Evolutionary conservation across 1,140 invertebrate species (phyloP).

Genomic region (Penaeus japonicus): DNA sequence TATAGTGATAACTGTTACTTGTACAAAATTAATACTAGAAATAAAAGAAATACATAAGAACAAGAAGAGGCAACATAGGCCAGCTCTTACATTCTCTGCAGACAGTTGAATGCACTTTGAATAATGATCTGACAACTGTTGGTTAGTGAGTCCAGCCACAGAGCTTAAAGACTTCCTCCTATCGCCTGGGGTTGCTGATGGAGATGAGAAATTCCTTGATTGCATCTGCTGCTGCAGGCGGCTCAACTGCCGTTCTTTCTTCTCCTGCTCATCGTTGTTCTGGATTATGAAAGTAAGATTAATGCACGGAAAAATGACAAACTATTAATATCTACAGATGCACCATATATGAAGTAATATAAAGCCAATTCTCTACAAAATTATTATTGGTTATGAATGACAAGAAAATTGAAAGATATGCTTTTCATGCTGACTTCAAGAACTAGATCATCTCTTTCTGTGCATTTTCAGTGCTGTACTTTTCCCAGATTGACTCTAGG

Average conservation of each 20-base stretch:
- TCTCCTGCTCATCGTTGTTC: constrained; percentile 63
- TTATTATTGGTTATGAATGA: not conserved
- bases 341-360: not conserved
- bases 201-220: constrained; percentile 36
- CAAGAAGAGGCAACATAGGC: constrained; percentile 47
- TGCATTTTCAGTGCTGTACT: too few relatives aligned
- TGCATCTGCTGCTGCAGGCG: constrained; percentile 61
- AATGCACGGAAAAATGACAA: not conserved
- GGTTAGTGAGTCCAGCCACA: constrained; percentile 63
- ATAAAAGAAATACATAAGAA: not conserved
- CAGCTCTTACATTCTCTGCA: constrained; percentile 71
- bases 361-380: not conserved
- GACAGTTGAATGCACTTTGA: constrained; percentile 74
- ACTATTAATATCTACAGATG: too few relatives aligned
- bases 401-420: too few relatives aligned
- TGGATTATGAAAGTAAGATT: not conserved
- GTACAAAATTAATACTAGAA: not conserved
- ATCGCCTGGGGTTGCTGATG: constrained; percentile 51
- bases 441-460: too few relatives aligned
- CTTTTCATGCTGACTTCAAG: not conserved
- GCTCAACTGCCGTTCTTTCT: constrained; percentile 61
- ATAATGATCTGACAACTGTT: constrained; percentile 73
- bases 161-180: constrained; percentile 46
- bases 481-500: too few relatives aligned
- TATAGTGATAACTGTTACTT: not conserved